A percentile compares a stretch with the other conserved stretches of the same genome.
Evolutionary conservation across 1,140 invertebrate species (phyloP).

Genomic region (Bombus impatiens): DNA sequence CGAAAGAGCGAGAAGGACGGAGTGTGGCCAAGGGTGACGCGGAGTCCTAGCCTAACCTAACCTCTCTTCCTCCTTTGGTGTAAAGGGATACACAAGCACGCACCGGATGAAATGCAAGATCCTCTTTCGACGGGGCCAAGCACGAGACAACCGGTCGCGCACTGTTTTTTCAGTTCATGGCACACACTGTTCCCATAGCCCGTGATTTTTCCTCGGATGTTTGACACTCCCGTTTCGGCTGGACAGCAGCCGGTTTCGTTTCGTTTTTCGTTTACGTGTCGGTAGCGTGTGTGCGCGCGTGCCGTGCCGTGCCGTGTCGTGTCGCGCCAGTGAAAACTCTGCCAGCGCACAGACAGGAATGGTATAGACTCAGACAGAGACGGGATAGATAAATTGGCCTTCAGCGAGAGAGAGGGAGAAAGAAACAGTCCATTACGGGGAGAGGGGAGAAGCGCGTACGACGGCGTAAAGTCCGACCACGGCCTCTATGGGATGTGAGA

Average conservation of each 20-base stretch:
- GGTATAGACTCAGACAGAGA: conserved; percentile 42
- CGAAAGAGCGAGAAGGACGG: conserved; percentile 14
- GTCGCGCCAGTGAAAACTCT: conserved; percentile 61
- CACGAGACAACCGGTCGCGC: conserved; percentile 46
- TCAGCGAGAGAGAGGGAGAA: conserved; percentile 43
- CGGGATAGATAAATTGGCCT: conserved; percentile 48
- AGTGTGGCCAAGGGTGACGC: conserved; percentile 44
- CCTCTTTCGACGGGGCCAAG: conserved; percentile 8
- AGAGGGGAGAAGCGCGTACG: conserved; percentile 36
- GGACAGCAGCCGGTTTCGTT: conserved; percentile 52
- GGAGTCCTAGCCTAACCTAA: conserved; percentile 67
- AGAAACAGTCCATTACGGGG: conserved; percentile 20
- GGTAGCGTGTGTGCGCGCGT: conserved; percentile 31
- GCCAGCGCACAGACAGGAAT: conserved; percentile 50
- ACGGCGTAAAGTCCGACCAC: conserved; percentile 51
- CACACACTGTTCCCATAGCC: conserved; percentile 58
- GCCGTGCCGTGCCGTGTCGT: conserved; percentile 48
- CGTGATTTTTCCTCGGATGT: conserved; percentile 46
- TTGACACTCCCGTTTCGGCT: conserved; percentile 46
- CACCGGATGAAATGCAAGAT: conserved; percentile 50
- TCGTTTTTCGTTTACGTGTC: conserved; percentile 23
- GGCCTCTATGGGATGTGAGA: conserved; percentile 25
- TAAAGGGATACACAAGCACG: conserved; percentile 39
- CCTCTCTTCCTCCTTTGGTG: conserved; percentile 54
- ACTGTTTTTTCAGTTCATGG: conserved; percentile 46